phyloP scores from a whole-genome alignment of 2,888 invertebrate genomes.

The Drosophila formosana region DNA sequence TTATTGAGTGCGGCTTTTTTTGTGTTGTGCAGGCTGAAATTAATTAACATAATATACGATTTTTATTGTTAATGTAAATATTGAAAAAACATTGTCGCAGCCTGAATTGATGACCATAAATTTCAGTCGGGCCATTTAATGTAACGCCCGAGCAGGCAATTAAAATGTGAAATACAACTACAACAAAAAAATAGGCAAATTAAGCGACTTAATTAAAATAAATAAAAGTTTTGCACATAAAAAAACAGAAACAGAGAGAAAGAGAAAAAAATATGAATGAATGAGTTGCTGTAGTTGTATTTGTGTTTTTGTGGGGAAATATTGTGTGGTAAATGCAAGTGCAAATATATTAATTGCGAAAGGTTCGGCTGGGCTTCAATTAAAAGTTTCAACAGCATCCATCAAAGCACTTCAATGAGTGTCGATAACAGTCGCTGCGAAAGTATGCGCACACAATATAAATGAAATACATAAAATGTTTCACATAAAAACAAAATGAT shows the following conservation, averaged over 20 bases:
- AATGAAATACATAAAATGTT: constrained; percentile 61
- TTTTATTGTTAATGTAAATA: constrained; percentile 21
- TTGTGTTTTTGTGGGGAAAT: constrained; percentile 22
- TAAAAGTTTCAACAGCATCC: constrained; percentile 75
- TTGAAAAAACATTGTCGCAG: constrained; percentile 23
- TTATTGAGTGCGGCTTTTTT: constrained; percentile 3
- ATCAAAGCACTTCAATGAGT: constrained; percentile 60
- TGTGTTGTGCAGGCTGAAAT: constrained; percentile 6
- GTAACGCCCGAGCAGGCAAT: constrained; percentile 48
- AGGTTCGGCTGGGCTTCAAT: constrained; percentile 64
- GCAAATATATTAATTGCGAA: constrained; percentile 68
- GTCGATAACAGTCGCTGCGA: constrained; percentile 71
- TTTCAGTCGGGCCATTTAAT: constrained; percentile 40
- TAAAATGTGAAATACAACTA: constrained; percentile 34
- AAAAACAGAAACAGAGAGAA: constrained; percentile 7
- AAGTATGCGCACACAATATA: constrained; percentile 64
- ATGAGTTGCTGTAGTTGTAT: constrained; percentile 12
- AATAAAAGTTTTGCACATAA: constrained; percentile 51
- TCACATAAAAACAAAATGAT: constrained; percentile 47
- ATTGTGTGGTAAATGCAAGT: constrained; percentile 51
- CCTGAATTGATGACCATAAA: constrained; percentile 37
- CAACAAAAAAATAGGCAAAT: constrained; percentile 40
- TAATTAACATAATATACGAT: constrained; percentile 26
- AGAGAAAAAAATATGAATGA: constrained; percentile 21
- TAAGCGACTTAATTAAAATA: constrained; percentile 68